Conservation (phyloP, 1,140 invertebrate genomes). For the Drosophila saltans region DNA sequence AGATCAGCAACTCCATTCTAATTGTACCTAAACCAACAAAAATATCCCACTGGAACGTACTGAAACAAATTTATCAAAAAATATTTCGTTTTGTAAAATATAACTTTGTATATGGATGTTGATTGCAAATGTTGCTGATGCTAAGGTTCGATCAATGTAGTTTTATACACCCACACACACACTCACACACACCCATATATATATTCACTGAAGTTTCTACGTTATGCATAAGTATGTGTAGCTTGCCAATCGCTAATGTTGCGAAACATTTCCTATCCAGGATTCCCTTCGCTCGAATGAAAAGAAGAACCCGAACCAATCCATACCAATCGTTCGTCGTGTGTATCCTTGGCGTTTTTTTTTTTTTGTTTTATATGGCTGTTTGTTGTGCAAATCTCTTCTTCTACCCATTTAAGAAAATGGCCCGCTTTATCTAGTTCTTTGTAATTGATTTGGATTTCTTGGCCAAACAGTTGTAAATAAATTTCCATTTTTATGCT, state of each 20-base stretch:
- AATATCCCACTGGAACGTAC: neutral
- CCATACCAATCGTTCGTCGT: neutral
- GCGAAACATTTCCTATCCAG: conserved; percentile 47
- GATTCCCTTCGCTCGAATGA: neutral
- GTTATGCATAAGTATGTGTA: conserved; percentile 38
- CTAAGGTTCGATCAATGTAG: conserved; percentile 57
- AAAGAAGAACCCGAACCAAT: neutral
- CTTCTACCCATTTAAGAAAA: conserved; percentile 16
- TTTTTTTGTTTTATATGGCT: conserved; percentile 55
- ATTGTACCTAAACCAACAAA: conserved; percentile 3
- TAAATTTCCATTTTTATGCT: conserved; percentile 30
- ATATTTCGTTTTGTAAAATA: conserved; percentile 58
- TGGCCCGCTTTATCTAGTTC: conserved; percentile 48
- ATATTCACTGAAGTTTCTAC: conserved; percentile 25
- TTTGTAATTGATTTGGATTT: conserved; percentile 44
- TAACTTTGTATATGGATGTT: conserved; percentile 59
- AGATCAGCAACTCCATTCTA: conserved; percentile 40
- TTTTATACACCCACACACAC: conserved; percentile 28
- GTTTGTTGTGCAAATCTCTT: conserved; percentile 51
- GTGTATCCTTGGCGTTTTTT: conserved; percentile 1
- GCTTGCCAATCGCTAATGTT: conserved; percentile 69
- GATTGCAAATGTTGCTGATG: conserved; percentile 52
- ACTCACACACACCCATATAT: conserved; percentile 11
- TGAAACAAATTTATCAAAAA: conserved; percentile 19
- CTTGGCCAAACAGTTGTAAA: conserved; percentile 47